Conservation (phyloP, 2,113 vertebrate species). For the Noctilio leporinus region DNA sequence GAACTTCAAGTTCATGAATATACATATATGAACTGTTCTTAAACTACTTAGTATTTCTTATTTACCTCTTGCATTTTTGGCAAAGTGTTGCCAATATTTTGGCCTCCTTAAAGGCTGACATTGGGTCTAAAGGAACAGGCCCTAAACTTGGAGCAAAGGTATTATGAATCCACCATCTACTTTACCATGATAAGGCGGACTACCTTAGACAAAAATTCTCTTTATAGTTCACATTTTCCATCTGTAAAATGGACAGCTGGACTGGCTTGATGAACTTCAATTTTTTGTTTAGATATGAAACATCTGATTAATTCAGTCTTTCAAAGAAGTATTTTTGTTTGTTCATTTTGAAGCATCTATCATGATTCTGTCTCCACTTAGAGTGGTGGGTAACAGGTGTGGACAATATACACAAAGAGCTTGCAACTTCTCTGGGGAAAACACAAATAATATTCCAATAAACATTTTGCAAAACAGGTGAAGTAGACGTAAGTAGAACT, state of each 20-base stretch:
- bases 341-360: background rate
- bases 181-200: background rate
- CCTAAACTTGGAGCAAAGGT: background rate
- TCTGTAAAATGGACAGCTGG: background rate
- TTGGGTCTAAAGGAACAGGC: background rate
- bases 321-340: background rate
- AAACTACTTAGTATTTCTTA: background rate
- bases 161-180: background rate
- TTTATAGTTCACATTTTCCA: background rate
- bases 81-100: background rate
- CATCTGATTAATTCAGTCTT: background rate
- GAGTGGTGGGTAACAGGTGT: too few relatives aligned
- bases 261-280: background rate
- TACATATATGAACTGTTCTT: background rate
- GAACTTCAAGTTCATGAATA: background rate
- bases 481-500: background rate
- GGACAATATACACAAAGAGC: background rate
- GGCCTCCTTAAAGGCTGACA: background rate
- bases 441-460: background rate
- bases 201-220: background rate
- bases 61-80: background rate
- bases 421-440: background rate
- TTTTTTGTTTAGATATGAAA: background rate
- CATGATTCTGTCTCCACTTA: background rate
- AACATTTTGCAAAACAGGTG: background rate